Conservation (phyloP, 2,888 invertebrate species). For the Conus canariensis region DNA sequence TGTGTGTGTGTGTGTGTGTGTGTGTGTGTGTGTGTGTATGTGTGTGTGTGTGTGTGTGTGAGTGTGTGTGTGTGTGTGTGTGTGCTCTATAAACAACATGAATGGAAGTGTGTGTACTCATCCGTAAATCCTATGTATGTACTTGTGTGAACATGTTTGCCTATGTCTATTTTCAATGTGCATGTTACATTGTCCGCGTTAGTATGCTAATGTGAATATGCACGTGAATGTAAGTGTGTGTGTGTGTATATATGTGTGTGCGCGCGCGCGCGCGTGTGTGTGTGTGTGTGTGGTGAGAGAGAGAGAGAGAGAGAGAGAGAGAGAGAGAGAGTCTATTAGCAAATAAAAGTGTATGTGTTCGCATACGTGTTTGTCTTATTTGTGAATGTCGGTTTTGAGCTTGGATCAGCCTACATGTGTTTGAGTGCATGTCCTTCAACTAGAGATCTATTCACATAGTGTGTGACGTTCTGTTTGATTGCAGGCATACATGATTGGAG, state of each 20-base stretch:
- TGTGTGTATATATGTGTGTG: not conserved
- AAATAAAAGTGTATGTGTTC: too few relatives aligned
- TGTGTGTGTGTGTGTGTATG: not conserved
- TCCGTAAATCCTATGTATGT: not conserved
- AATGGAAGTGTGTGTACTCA: not conserved
- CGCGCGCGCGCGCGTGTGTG: not conserved
- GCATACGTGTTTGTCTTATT: too few relatives aligned
- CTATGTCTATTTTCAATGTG: not conserved
- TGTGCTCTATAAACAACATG: not conserved
- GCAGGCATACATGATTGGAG: too few relatives aligned
- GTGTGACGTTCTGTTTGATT: too few relatives aligned
- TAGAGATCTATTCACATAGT: too few relatives aligned
- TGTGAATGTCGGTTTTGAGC: not conserved
- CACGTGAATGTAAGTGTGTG: constrained; percentile 9
- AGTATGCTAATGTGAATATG: constrained; percentile 11
- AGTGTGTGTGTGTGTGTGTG: not conserved
- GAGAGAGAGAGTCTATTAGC: too few relatives aligned
- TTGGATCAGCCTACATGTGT: not conserved
- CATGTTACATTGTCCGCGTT: too few relatives aligned
- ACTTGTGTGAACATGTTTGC: constrained; percentile 4
- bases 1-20: constrained; percentile 1
- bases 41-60: not conserved
- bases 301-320: too few relatives aligned
- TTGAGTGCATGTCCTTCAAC: too few relatives aligned
- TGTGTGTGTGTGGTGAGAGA: constrained; percentile 6